Evolutionary conservation across 2,888 invertebrate genomes (phyloP).

Genomic region (Papilio protenor): DNA sequence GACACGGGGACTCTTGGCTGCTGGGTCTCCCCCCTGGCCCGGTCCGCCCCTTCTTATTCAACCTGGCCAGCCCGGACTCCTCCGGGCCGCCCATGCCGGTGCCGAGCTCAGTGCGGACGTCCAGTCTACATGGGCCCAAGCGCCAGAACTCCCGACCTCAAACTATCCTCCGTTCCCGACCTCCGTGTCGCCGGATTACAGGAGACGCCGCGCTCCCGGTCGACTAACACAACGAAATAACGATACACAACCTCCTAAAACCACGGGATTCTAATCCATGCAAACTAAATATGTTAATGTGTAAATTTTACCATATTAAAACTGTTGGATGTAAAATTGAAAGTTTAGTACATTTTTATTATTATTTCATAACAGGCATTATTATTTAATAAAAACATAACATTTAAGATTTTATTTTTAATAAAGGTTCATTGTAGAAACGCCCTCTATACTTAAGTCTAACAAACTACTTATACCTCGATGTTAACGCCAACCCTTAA

Average conservation of each 20-base stretch:
- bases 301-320: conserved; percentile 56
- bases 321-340: neutral
- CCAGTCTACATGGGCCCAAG: conserved; percentile 71
- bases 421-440: neutral
- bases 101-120: conserved; percentile 97
- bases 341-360: too few species aligned
- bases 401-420: neutral
- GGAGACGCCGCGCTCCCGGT: conserved; percentile 43
- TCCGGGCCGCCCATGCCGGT: conserved; percentile 96
- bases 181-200: conserved; percentile 42
- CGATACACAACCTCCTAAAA: neutral
- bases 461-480: neutral
- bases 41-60: conserved; percentile 94
- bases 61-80: conserved; percentile 82
- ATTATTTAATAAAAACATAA: neutral
- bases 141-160: conserved; percentile 87
- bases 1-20: conserved; percentile 99
- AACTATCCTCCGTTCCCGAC: conserved; percentile 42
- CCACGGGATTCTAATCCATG: neutral
- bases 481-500: conserved; percentile 11
- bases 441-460: neutral
- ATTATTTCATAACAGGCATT: neutral
- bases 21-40: conserved; percentile 99
- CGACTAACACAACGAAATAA: neutral
- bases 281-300: neutral